phyloP scores from a whole-genome alignment of 2,888 invertebrate species.

The Brassicogethes aeneus region DNA sequence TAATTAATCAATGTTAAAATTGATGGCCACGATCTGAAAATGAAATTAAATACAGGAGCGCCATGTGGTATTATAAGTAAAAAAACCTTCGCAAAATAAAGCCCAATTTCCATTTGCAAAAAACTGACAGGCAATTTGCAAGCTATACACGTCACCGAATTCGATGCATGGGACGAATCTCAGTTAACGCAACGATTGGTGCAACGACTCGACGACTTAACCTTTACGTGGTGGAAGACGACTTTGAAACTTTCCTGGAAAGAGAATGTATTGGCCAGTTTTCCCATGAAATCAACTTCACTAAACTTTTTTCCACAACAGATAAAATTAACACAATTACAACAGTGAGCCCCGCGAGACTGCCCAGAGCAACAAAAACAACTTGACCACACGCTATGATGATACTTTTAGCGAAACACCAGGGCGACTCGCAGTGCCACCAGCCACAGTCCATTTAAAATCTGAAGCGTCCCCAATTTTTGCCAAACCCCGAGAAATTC shows the following conservation, averaged over 20 bases:
- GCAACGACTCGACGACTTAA: conserved; percentile 1
- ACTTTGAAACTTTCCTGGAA: conserved; percentile 7
- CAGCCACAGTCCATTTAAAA: too few species aligned
- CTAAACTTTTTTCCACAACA: too few species aligned
- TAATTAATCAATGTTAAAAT: too few species aligned
- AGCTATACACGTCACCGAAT: conserved; percentile 10
- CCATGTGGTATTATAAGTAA: too few species aligned
- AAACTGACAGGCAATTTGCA: too few species aligned
- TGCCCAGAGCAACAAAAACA: too few species aligned
- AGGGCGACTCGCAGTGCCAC: conserved; percentile 14
- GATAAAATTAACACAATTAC: conserved; percentile 2
- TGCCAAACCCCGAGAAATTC: too few species aligned
- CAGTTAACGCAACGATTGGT: conserved; percentile 6
- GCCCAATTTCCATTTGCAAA: too few species aligned
- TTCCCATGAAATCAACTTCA: too few species aligned
- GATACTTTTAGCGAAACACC: conserved; percentile 17
- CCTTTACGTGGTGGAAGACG: conserved; percentile 6
- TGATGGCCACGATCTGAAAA: conserved; percentile 6
- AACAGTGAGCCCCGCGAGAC: conserved; percentile 3
- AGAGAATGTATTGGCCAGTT: too few species aligned
- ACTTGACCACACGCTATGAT: conserved; percentile 7
- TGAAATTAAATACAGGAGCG: conserved; percentile 12
- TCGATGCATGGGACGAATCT: conserved; percentile 4
- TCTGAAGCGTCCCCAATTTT: too few species aligned
- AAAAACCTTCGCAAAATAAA: too few species aligned